Base-by-base conservation (phyloP, 2,113 vertebrate genomes). In the Nesogale talazaci region DNA sequence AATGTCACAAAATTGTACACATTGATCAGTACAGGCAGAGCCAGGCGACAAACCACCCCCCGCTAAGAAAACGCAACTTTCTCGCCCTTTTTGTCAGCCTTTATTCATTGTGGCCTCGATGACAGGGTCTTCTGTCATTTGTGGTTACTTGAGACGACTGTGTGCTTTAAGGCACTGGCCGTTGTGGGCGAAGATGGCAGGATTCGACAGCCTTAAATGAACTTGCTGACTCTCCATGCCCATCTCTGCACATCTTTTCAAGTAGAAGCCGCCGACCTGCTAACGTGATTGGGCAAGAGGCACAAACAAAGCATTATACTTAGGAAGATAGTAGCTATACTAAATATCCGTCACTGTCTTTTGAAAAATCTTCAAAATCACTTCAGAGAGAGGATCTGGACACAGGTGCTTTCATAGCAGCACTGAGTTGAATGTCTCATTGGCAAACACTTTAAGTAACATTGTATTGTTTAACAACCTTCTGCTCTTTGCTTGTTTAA, bases 301-400 rank as follows among this genome's bases (percentile, higher is more conserved):
- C 31, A 91, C 90, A 87, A 90, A 52, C 59, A 94, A 88, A 86
- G 56, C 76, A 83, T 88, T 94, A 86, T 91, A 74, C 61, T 93
- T 94, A 36, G 74, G 34, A 84, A 90, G 75, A 59, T 79, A 94
- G 69, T 0, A 9, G 29, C 84, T 88, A 46, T 92, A 75, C 89
- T 79, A 90, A 87, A 83, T 63, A 78, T 85, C 92, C 2, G 4
- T 79, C 83, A 90, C 38, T 88, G 46, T 88, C 46, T 59, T 85
- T 88, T 81, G 75, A 92, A 95, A 95, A 94, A 79, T 82, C 89
- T 34, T 79, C 34, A 83, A 92, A 95, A 56, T 83, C 80, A 14
- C 46, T 79, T 36, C 36, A 69, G 87, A 90, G 87, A 90, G 72
- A 84, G 65, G 23, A 65, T 34, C 83, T 57, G 23, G 83, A 36